phyloP scores from a whole-genome alignment of 1,140 invertebrate species.

The Heliconius hermathena region DNA sequence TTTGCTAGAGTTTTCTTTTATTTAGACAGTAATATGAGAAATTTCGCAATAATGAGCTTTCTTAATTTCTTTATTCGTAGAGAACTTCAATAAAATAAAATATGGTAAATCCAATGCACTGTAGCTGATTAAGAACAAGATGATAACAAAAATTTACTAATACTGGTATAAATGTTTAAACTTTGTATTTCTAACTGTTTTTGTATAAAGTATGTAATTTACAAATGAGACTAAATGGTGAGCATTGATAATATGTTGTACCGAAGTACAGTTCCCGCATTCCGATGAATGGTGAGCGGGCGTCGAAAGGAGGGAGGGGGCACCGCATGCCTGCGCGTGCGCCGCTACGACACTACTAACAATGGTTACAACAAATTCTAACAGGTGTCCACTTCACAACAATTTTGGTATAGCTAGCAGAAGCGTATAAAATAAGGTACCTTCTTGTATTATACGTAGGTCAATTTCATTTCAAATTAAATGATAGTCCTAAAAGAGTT shows the following conservation, averaged over 20 bases:
- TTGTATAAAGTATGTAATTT: slow-evolving; percentile 30
- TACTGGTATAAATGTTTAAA: not conserved
- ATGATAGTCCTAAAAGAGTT: not conserved
- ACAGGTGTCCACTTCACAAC: slow-evolving; percentile 65
- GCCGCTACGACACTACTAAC: slow-evolving; percentile 54
- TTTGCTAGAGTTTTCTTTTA: too few relatives aligned
- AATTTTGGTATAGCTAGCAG: slow-evolving; percentile 60
- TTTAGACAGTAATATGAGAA: too few relatives aligned
- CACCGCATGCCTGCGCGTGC: slow-evolving; percentile 69
- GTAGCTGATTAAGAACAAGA: not conserved
- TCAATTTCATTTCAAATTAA: not conserved
- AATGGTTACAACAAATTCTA: slow-evolving; percentile 65
- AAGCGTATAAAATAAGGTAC: slow-evolving; percentile 43
- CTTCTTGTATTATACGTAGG: not conserved
- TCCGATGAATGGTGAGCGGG: slow-evolving; percentile 63
- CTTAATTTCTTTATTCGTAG: too few relatives aligned
- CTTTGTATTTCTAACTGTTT: slow-evolving; percentile 25
- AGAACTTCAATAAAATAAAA: too few relatives aligned
- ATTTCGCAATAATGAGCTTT: too few relatives aligned
- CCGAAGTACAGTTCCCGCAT: slow-evolving; percentile 65
- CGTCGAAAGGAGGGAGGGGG: slow-evolving; percentile 36
- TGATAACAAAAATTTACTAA: not conserved
- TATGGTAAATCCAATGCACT: not conserved
- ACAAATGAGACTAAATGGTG: slow-evolving; percentile 51
- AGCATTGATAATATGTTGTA: slow-evolving; percentile 63